Evolutionary conservation across 2,888 invertebrate genomes (phyloP).

Genomic region (Siphonodentalium dalli): DNA sequence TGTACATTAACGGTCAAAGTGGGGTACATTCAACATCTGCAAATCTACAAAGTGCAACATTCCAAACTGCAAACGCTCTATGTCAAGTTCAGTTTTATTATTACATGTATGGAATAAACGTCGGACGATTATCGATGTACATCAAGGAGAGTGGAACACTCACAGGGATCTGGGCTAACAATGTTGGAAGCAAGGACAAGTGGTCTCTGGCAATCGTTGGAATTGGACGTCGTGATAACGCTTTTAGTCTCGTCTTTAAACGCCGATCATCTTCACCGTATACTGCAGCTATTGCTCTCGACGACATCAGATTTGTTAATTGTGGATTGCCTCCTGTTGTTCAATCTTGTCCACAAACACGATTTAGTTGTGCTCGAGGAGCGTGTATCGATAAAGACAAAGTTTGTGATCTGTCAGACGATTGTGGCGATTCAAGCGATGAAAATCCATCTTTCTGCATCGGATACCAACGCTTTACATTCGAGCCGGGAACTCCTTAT

Average conservation of each 20-base stretch:
- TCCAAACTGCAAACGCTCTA: conserved; percentile 37
- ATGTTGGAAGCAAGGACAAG: conserved; percentile 20
- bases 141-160: conserved; percentile 27
- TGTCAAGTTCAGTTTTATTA: conserved; percentile 52
- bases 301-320: conserved; percentile 48
- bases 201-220: conserved; percentile 47
- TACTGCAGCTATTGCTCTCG: conserved; percentile 54
- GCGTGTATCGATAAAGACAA: conserved; percentile 43
- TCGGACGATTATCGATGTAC: conserved; percentile 37
- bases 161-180: conserved; percentile 26
- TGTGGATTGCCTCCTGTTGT: conserved; percentile 37
- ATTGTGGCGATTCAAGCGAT: conserved; percentile 53
- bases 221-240: conserved; percentile 39
- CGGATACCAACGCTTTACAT: conserved; percentile 39
- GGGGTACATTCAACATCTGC: conserved; percentile 36
- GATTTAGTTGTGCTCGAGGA: conserved; percentile 45
- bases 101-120: conserved; percentile 39
- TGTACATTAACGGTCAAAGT: conserved; percentile 42
- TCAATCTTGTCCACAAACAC: conserved; percentile 19
- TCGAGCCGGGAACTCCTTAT: conserved; percentile 41
- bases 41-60: conserved; percentile 38
- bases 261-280: conserved; percentile 27
- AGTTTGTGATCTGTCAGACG: conserved; percentile 48
- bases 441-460: conserved; percentile 36
- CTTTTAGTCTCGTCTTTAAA: conserved; percentile 42